A percentile compares a stretch with the other conserved stretches of the same genome.
Evolutionary conservation across 2,888 invertebrate genomes (phyloP).

Genomic region (Notocelia uddmanniana): DNA sequence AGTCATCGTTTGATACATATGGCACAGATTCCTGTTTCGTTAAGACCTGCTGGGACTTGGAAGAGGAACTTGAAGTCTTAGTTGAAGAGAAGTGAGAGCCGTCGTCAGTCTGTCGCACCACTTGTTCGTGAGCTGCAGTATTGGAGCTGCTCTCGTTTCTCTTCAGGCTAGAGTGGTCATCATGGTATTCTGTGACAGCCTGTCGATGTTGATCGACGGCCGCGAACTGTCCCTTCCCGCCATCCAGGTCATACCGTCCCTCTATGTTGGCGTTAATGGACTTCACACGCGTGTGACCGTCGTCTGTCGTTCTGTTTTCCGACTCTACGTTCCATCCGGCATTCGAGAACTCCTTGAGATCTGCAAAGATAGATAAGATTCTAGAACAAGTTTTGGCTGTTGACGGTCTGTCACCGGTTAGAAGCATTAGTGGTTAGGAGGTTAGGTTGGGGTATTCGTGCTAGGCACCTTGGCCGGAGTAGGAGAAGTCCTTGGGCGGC

Average conservation of each 20-base stretch:
- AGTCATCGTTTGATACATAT: slow-evolving; percentile 64
- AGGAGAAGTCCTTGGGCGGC: slow-evolving; percentile 87
- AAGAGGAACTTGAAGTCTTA: slow-evolving; percentile 68
- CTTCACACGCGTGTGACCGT: slow-evolving; percentile 87
- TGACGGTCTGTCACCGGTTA: slow-evolving; percentile 63
- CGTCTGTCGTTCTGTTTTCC: slow-evolving; percentile 86
- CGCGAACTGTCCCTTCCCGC: slow-evolving; percentile 88
- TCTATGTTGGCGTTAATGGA: slow-evolving; percentile 87
- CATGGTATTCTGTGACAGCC: slow-evolving; percentile 77
- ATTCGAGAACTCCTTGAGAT: slow-evolving; percentile 79
- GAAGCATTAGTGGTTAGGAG: slow-evolving; percentile 70
- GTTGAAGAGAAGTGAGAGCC: slow-evolving; percentile 72
- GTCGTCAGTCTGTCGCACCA: slow-evolving; percentile 73
- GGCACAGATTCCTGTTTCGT: slow-evolving; percentile 72
- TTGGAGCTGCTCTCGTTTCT: slow-evolving; percentile 71
- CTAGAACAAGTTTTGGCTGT: slow-evolving; percentile 6
- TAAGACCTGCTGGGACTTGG: slow-evolving; percentile 71
- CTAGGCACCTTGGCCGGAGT: slow-evolving; percentile 79
- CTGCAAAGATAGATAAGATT: slow-evolving; percentile 63
- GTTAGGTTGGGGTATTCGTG: slow-evolving; percentile 53
- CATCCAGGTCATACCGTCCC: slow-evolving; percentile 87
- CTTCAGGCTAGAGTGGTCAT: slow-evolving; percentile 74
- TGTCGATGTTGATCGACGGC: slow-evolving; percentile 87
- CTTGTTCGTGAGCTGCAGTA: slow-evolving; percentile 74
- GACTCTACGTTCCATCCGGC: slow-evolving; percentile 89